A percentile compares a stretch with the other conserved stretches of the same genome.
Conservation (phyloP, 1,140 invertebrate genomes). For the Halyomorpha halys region DNA sequence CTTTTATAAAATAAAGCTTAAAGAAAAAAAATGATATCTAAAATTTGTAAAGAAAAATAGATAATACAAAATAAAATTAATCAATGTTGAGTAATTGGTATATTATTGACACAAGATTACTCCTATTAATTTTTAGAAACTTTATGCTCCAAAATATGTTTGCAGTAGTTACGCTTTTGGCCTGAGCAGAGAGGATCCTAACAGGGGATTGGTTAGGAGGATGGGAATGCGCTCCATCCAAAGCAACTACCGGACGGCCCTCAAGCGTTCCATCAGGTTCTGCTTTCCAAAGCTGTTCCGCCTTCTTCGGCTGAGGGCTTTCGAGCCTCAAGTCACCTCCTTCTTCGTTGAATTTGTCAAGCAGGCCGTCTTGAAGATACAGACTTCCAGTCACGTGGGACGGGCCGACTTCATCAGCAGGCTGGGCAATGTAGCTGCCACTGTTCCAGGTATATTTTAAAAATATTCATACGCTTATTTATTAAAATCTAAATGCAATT, state of each 20-base stretch:
- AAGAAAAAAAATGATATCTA: too few species aligned
- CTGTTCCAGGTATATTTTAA: not conserved
- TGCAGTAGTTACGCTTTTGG: not conserved
- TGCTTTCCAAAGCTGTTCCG: not conserved
- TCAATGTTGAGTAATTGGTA: too few species aligned
- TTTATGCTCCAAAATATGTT: not conserved
- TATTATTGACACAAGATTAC: too few species aligned
- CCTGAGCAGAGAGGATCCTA: not conserved
- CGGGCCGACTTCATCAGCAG: not conserved
- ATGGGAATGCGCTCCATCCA: constrained; percentile 3
- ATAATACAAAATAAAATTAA: too few species aligned
- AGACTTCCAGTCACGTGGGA: not conserved
- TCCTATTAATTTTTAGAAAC: too few species aligned
- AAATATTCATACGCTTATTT: too few species aligned
- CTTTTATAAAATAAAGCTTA: too few species aligned
- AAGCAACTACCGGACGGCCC: not conserved
- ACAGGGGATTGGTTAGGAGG: not conserved
- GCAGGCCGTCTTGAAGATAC: not conserved
- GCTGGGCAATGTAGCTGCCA: not conserved
- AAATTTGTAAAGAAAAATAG: too few species aligned
- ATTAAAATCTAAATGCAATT: too few species aligned
- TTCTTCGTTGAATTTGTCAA: not conserved
- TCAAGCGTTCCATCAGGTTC: not conserved
- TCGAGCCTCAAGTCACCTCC: not conserved
- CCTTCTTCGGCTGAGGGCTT: not conserved